Base-by-base conservation (phyloP, 2,797 vertebrate species). In the Muscicapa striata region DNA sequence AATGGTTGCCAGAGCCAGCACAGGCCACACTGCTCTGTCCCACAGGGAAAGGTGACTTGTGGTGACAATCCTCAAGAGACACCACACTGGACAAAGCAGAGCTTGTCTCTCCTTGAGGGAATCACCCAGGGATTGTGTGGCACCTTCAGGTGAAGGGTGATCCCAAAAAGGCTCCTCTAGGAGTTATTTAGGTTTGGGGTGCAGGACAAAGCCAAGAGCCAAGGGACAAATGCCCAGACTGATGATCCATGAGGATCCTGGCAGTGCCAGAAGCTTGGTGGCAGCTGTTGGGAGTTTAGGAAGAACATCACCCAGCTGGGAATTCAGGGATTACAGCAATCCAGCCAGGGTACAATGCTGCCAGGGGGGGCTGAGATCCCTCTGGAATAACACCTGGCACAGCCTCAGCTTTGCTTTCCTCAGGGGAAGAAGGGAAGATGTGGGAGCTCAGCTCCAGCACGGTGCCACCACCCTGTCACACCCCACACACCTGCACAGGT, bases 81-180 rank as follows among this genome's bases (percentile, higher is more conserved):
- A 6, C 4, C n/a, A 66, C 38, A 8, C 0, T 2, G 63, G 46
- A 32, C 29, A 45, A 34, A 80, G 61, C 8, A 0, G 48, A 92
- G 77, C 51, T 46, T 0, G 0, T 9, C 34, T 73, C 32, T 58
- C 87, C 87, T 62, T 16, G n/a, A 61, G 49, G 86, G 76, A n/a
- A n/a, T 51, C 63, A 10, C 69, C 49, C 0, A 0, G 4, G 55
- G 30, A 27, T 36, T 0, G 0, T 1, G 63, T 4, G 68, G 64
- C 17, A 26, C 59, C 67, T 45, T 29, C 1, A 10, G 40, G 19
- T n/a, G 36, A 30, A 69, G 34, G 34, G 20, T 15, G 48, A 40
- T 52, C 64, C 46, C 41, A 14, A 21, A 79, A 70, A 58, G n/a
- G 30, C 46, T 84, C 74, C 64, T 52, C 15, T 0, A 14, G 12